Conservation (phyloP, 2,113 vertebrate species). For the Gracilinanus agilis region DNA sequence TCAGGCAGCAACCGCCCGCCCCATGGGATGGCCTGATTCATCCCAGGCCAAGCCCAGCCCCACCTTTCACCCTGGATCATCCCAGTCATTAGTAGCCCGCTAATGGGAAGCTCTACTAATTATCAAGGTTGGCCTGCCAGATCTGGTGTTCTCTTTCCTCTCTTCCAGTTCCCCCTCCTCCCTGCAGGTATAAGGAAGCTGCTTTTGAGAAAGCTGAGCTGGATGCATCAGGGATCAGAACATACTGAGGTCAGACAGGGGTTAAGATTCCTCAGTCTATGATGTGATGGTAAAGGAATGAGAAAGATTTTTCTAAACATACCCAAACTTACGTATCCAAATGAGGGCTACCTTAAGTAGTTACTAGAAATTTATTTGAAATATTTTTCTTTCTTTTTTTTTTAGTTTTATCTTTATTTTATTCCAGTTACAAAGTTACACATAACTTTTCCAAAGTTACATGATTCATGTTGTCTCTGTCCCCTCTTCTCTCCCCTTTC, state of each 20-base stretch:
- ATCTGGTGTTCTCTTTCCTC: background rate
- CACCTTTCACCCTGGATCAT: constrained; percentile 43
- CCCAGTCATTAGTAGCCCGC: constrained; percentile 30
- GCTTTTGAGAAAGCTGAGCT: background rate
- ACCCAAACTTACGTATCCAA: background rate
- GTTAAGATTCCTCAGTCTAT: background rate
- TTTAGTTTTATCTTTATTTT: no score
- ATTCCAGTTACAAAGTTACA: no score
- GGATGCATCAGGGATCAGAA: background rate
- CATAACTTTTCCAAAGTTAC: no score
- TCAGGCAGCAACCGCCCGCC: constrained; percentile 60
- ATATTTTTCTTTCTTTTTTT: background rate
- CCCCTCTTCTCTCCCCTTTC: no score
- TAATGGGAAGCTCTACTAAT: background rate
- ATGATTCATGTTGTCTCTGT: no score
- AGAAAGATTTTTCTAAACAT: background rate
- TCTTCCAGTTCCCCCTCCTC: background rate
- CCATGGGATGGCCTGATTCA: constrained; percentile 48
- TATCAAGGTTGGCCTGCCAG: background rate
- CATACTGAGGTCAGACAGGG: background rate
- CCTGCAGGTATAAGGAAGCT: background rate
- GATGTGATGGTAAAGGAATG: background rate
- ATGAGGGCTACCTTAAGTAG: background rate
- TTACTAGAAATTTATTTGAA: background rate
- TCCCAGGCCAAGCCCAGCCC: constrained; percentile 12